Evolutionary conservation across 1,140 invertebrate species (phyloP).

Genomic region (Euwallacea similis): DNA sequence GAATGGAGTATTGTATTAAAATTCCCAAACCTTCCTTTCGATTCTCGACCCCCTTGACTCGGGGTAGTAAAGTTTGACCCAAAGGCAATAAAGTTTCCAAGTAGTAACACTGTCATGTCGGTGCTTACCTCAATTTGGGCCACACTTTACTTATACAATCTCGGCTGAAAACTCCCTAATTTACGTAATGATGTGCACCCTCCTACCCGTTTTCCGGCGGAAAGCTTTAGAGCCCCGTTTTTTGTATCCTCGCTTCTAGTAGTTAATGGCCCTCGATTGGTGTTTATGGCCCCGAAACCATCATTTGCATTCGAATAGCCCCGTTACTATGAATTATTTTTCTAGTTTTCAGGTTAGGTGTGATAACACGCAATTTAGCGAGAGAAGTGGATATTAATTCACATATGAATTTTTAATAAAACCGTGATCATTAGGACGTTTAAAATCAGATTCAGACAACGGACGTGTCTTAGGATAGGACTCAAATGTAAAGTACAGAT

Average conservation of each 20-base stretch:
- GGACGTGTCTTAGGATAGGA: too few relatives aligned
- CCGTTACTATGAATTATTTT: not conserved
- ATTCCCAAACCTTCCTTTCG: too few relatives aligned
- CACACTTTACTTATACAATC: not conserved
- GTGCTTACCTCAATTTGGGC: not conserved
- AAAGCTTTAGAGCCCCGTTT: not conserved
- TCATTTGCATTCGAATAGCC: not conserved
- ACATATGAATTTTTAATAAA: too few relatives aligned
- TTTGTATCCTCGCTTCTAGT: slow-evolving; percentile 4
- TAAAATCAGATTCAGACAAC: too few relatives aligned
- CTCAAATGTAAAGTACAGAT: too few relatives aligned
- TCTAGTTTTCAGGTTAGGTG: not conserved
- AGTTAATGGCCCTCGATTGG: slow-evolving; percentile 3
- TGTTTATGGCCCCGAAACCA: slow-evolving; percentile 3
- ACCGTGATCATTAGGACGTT: too few relatives aligned
- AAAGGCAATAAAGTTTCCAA: too few relatives aligned
- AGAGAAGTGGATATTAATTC: too few relatives aligned
- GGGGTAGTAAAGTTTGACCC: too few relatives aligned
- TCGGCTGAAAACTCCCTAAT: slow-evolving; percentile 5
- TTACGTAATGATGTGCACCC: slow-evolving; percentile 4
- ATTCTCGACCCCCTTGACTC: too few relatives aligned
- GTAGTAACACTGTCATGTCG: not conserved
- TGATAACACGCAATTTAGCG: not conserved
- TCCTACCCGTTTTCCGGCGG: slow-evolving; percentile 5
- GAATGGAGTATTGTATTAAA: too few relatives aligned